Conservation (phyloP, 2,888 invertebrate genomes). For the Axea sp. region DNA sequence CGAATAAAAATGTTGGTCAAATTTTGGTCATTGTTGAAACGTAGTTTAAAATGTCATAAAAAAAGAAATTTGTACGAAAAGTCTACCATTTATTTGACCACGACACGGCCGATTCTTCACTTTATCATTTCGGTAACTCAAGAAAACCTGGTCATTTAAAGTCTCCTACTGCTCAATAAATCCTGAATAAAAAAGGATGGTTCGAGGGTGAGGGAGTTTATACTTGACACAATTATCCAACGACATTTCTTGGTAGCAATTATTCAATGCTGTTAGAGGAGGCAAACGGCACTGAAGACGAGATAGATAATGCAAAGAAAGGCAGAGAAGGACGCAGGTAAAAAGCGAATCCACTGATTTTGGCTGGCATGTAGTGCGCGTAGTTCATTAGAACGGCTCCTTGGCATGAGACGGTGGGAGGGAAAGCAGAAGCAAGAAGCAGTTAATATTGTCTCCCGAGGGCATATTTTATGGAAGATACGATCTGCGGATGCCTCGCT, state of each 20-base stretch:
- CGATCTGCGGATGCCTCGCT: constrained; percentile 78
- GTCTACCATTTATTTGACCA: not conserved
- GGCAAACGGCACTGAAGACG: constrained; percentile 36
- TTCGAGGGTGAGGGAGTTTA: constrained; percentile 4
- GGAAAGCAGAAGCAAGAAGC: constrained; percentile 76
- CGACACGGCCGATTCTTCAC: constrained; percentile 6
- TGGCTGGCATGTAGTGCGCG: constrained; percentile 65
- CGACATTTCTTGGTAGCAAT: constrained; percentile 53
- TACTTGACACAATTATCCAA: constrained; percentile 56
- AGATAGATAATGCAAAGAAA: constrained; percentile 41
- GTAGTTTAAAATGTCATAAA: too few relatives aligned
- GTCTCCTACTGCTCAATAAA: constrained; percentile 26
- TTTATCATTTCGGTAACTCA: constrained; percentile 39
- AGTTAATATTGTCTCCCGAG: constrained; percentile 78
- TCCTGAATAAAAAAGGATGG: constrained; percentile 18
- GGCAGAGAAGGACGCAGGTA: constrained; percentile 12
- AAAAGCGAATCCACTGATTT: constrained; percentile 60
- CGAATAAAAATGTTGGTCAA: not conserved
- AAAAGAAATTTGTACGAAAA: too few relatives aligned
- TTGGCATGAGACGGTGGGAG: constrained; percentile 63
- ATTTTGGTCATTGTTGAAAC: too few relatives aligned
- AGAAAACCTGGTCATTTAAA: constrained; percentile 21
- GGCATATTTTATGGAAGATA: constrained; percentile 79
- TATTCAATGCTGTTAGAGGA: constrained; percentile 47
- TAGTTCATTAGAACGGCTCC: constrained; percentile 70